phyloP scores from a whole-genome alignment of 2,113 vertebrate species.

The Callaeas wilsoni region DNA sequence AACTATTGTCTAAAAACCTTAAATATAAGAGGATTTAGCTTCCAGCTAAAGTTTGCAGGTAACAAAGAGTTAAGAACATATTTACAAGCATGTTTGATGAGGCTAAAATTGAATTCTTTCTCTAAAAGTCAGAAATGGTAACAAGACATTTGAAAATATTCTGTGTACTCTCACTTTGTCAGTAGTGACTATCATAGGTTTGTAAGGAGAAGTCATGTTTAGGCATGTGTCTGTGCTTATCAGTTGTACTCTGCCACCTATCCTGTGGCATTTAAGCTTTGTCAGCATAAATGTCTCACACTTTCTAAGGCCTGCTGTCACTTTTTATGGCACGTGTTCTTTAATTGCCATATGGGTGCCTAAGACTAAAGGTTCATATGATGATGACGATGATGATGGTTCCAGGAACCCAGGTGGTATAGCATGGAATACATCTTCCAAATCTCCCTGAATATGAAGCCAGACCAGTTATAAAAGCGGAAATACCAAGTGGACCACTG shows the following conservation, averaged over 20 bases:
- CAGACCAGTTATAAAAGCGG: background rate
- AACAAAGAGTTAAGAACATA: background rate
- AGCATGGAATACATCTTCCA: background rate
- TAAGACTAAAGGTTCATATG: background rate
- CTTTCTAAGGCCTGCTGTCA: background rate
- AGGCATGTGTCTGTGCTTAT: background rate
- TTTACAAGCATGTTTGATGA: background rate
- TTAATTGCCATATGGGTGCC: background rate
- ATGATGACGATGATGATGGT: background rate
- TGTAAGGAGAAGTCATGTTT: background rate
- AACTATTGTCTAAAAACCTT: background rate
- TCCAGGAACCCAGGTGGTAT: background rate
- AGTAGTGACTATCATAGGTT: background rate
- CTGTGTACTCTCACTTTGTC: background rate
- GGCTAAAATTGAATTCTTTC: background rate
- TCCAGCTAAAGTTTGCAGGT: background rate
- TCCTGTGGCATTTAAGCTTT: background rate
- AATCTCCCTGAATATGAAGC: background rate
- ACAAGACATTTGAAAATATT: background rate
- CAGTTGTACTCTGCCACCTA: background rate
- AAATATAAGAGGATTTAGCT: background rate
- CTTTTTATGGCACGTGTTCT: background rate
- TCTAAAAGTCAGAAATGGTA: background rate
- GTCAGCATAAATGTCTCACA: background rate
- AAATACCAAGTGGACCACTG: background rate